Percentiles rank a stretch among this genome's conserved stretches.
Evolutionary conservation across 2,113 vertebrate genomes (phyloP).

Genomic region (Vulpes lagopus): DNA sequence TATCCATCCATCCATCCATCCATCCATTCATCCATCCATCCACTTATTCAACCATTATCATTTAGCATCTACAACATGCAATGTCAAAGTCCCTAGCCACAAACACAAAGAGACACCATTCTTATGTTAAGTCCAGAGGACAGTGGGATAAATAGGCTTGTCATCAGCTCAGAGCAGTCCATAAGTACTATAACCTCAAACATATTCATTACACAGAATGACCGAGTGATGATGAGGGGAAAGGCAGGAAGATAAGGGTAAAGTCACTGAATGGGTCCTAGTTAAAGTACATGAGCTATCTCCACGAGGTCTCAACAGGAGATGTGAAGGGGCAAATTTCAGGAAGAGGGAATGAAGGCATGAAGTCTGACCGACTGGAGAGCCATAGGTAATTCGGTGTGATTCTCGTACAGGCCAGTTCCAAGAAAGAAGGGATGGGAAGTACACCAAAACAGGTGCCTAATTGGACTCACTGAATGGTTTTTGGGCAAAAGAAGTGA

Average conservation of each 20-base stretch:
- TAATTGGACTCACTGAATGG: not conserved
- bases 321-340: not conserved
- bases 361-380: not conserved
- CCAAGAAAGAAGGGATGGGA: not conserved
- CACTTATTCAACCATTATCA: not conserved
- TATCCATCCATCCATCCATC: not conserved
- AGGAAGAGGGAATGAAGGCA: not conserved
- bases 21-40: not conserved
- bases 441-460: not conserved
- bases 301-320: not conserved
- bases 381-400: not conserved
- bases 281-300: not conserved
- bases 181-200: not conserved
- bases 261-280: not conserved
- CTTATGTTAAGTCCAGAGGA: not conserved
- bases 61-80: not conserved
- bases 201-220: not conserved
- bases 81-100: not conserved
- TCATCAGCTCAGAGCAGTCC: not conserved
- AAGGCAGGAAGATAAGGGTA: not conserved
- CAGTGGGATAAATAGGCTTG: not conserved
- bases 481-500: constrained; percentile 44
- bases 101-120: not conserved
- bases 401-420: not conserved
- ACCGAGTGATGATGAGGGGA: not conserved